Evolutionary conservation across 2,888 invertebrate genomes (phyloP), one percentile per base, ranked within the genome.

Genomic region (Lasioglossum figueresi): DNA sequence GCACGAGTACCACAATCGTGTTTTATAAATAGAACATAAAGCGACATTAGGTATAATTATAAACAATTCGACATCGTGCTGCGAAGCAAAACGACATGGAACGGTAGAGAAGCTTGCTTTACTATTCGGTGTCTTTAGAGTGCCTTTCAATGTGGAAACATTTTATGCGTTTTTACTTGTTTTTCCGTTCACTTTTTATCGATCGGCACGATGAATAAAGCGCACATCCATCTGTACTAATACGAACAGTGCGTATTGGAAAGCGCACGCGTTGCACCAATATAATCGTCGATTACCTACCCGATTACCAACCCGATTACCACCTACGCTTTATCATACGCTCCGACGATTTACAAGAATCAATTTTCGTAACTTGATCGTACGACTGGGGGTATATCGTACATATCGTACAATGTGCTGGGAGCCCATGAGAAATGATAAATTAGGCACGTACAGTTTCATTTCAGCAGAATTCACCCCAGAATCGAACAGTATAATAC

Each of bases 261-360:
- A 77, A 82, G 78, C 70, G 74, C 74, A 84, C 70, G 84, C 82
- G 78, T 84, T 82, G 70, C 71, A 43, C 23, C 68, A 77, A 74
- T 82, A 74, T 82, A 68, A 83, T 56, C 23, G n/a, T 74, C 37
- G 34, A 76, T 73, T 34, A 80, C 48, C 48, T 31, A 31, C 31
- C 31, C 31, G 31, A 31, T n/a, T n/a, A n/a, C n/a, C n/a, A 19
- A 48, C 48, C 48, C 48, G 48, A 48, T 52, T 23, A 23, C 48
- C 8, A 52, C 23, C 43, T 77, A 68, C n/a, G 16, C 31, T 6
- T 52, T 8, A 23, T 52, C n/a, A 12, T n/a, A 72, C 4, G 40
- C n/a, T 12, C 40, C 27, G 19, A 80, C 45, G 45, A 71, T 79
- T 45, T 79, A 78, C 6, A 16, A 70, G 71, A 31, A 72, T 23